Base-by-base conservation (phyloP, 2,888 invertebrate species). In the Venusia cambrica region DNA sequence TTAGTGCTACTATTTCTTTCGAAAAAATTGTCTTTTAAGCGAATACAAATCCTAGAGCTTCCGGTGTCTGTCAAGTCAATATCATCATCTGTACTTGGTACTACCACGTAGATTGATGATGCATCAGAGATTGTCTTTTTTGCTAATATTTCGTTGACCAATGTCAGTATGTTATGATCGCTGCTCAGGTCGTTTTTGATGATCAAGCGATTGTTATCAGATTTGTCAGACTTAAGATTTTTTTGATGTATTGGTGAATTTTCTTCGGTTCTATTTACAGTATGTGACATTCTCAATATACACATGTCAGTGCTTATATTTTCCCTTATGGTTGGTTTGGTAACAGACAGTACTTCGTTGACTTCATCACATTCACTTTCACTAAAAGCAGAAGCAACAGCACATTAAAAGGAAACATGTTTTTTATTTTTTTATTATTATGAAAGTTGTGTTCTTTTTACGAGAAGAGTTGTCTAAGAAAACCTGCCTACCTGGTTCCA, bases 91-190 rank as follows among this genome's bases (percentile, higher is more conserved):
- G 62, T 52, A 2, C 58, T 55, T 2, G 70, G 54, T 4, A 75
- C 51, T 1, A 73, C 48, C 5, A 75, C 37, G 25, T 62, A 62
- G 11, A 73, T 48, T 2, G 72, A 70, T 0, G 74, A 72, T 2
- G 51, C 33, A 15, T 51, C 45, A 2, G 34, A 31, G 7, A 62
- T 24, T 6, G 51, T 36, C 1, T 54, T 53, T 2, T 45, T 50
- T 5, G 47, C 25, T 1, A 67, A 16, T 4, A 68, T 45, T 37
- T 61, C 40, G 17, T 61, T 48, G 1, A 70, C 45, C 26, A 70
- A 50, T 3, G 42, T 39, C 9, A 33, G 32, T 9, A 64, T 48
- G 9, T 57, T 54, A 5, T 40, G 33, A 4, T 63, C 39, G 34
- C 33, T 56, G 5, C 44, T 35, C 1, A 57, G 36, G 31, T 65